Conservation (phyloP, 1,140 invertebrate species). For the Drosophila lacteicornis region DNA sequence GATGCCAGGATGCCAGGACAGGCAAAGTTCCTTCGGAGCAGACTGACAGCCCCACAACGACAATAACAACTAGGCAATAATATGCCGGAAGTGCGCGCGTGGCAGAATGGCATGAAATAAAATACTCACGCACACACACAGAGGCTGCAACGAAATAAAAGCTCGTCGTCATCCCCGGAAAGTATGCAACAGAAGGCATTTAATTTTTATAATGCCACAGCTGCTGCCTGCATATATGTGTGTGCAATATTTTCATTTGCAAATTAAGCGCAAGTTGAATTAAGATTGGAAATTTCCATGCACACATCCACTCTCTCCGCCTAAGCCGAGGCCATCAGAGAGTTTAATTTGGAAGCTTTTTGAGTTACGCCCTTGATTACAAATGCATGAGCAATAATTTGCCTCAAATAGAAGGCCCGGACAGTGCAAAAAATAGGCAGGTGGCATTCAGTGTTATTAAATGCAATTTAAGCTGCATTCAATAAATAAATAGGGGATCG, state of each 20-base stretch:
- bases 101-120: conserved; percentile 62
- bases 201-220: conserved; percentile 56
- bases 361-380: conserved; percentile 41
- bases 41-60: conserved; percentile 43
- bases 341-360: conserved; percentile 40
- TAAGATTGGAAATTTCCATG: conserved; percentile 42
- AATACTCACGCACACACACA: conserved; percentile 25
- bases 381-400: conserved; percentile 36
- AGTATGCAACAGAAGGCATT: conserved; percentile 64
- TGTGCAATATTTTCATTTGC: conserved; percentile 35
- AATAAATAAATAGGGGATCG: conserved; percentile 66
- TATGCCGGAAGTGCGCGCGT: conserved; percentile 76
- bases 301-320: neutral
- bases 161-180: conserved; percentile 41
- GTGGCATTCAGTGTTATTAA: conserved; percentile 60
- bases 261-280: conserved; percentile 54
- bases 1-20: conserved; percentile 40
- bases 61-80: conserved; percentile 64
- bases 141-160: conserved; percentile 50
- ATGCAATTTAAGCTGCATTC: conserved; percentile 76
- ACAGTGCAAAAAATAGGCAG: neutral
- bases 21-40: conserved; percentile 57
- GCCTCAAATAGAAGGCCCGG: conserved; percentile 22
- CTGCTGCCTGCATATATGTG: conserved; percentile 15
- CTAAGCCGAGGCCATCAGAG: conserved; percentile 19